Evolutionary conservation across 2,113 vertebrate species (phyloP), one percentile per base, ranked within the genome.

Genomic region (Scomber scombrus): DNA sequence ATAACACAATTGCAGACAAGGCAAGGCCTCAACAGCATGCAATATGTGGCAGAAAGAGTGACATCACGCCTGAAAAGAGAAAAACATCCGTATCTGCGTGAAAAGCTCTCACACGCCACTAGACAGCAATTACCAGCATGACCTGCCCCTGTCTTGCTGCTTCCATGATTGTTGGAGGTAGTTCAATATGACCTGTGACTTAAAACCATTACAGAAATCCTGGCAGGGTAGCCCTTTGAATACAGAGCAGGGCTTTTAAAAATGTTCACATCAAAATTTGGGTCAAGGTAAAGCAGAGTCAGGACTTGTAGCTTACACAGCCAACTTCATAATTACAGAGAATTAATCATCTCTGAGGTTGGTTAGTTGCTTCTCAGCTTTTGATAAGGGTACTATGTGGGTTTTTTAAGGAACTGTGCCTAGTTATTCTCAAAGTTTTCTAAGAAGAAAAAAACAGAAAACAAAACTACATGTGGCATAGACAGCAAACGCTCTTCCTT

Each of bases 281-380:
- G 75, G 86, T 87, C 81, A 82, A 85, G 46, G 81, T 81, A 60
- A 78, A 56, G 71, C 75, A 76, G 68, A 74, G 69, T 69, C 50
- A 56, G 57, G 79, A 81, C 83, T 80, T 68, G 55, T 46, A 80
- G 52, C 61, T 58, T 56, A 5, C 74, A 72, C 51, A 70, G 65
- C 51, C 0, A 31, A 62, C 77, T 85, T 71, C 56, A 19, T 75
- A 86, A 81, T 90, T 83, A 58, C 29, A 71, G 61, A 55, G 47
- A 84, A 82, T 80, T 66, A 52, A 83, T 85, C 40, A 79, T 78
- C 54, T 80, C 21, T 56, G 55, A 69, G 12, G 62, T 16, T 15
- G 21, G 15, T 46, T 70, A 62, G 46, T 43, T 84, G 61, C 18
- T 65, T 55, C 19, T 68, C 5, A 1, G 47, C 21, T 69, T 79